Evolutionary conservation across 92 coral and sea anemone species (phyloP).

Genomic region (Bergia puertoricense): DNA sequence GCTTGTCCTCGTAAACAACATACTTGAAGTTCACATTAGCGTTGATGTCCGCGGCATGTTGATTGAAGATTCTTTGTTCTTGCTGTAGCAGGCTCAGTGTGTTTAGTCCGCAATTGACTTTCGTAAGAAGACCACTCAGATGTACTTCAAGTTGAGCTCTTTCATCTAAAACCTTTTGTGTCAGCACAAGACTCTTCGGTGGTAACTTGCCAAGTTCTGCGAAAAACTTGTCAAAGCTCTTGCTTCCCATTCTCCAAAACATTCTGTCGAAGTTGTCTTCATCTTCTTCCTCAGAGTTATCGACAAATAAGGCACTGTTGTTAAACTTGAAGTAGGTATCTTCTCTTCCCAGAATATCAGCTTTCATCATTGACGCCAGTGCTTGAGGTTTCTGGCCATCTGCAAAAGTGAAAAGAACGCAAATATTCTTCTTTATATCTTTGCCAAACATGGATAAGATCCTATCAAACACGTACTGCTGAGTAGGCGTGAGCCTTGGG

Average conservation of each 20-base stretch:
- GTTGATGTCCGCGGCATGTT: constrained; percentile 51
- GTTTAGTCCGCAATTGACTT: constrained; percentile 40
- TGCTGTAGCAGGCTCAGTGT: constrained; percentile 41
- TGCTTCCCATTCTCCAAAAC: constrained; percentile 54
- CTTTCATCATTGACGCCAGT: constrained; percentile 41
- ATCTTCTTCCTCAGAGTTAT: constrained; percentile 44
- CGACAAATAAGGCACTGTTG: constrained; percentile 54
- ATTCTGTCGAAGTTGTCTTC: constrained; percentile 42
- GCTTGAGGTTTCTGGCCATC: constrained; percentile 53
- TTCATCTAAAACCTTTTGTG: constrained; percentile 49
- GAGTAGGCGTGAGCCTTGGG: constrained; percentile 55
- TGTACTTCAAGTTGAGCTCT: constrained; percentile 54
- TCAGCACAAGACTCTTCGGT: constrained; percentile 48
- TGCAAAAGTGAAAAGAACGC: constrained; percentile 53
- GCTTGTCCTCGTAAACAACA: constrained; percentile 31
- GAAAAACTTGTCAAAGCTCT: constrained; percentile 48
- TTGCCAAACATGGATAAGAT: constrained; percentile 58
- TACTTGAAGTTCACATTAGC: constrained; percentile 49
- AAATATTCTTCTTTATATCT: constrained; percentile 54
- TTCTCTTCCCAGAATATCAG: constrained; percentile 37
- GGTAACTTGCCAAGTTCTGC: constrained; percentile 10
- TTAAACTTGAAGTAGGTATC: constrained; percentile 41
- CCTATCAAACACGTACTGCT: constrained; percentile 54
- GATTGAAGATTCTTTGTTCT: constrained; percentile 34
- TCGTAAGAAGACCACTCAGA: constrained; percentile 41